Base-by-base conservation (phyloP, 2,797 vertebrate genomes). In the Lepus townsendii region DNA sequence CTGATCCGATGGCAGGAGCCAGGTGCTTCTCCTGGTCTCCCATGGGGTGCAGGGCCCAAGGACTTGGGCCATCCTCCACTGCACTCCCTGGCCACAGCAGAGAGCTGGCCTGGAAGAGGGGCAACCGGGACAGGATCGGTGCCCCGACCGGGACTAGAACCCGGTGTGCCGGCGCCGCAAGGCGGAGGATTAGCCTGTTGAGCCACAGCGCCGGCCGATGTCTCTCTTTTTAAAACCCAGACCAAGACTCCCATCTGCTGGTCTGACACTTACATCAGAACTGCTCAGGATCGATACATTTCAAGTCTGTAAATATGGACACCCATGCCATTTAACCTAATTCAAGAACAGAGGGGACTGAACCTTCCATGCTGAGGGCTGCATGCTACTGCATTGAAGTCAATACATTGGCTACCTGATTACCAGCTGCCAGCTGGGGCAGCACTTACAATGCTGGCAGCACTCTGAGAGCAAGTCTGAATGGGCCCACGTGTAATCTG, bases 371-470 rank as follows among this genome's bases (percentile, higher is more conserved):
- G 97, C 96, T 96, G 98, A 99, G 98, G 99, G 99, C 99, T 99
- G 99, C 99, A 99, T 99, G 99, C 99, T 99, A 98, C 99, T 98
- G 98, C 99, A 98, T 98, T 98, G 98, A 98, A 98, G 98, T 98
- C 98, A 97, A 97, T 97, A 97, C 98, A 94, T 97, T 97, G 98
- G 98, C 97, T 97, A 96, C 95, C 97, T 84, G 97, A 84, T 95
- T 94, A 96, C 86, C 96, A 82, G 98, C 98, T 98, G 98, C 96
- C 93, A 0, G 50, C 93, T 7, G 52, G n/a, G 97, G 98, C 98
- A 97, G 98, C 97, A 54, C 97, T 97, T 98, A 57, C 87, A 96
- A 96, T 96, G 97, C 98, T 97, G 98, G 98, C 98, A 98, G 98
- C 98, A 98, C 98, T 97, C 98, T 95, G 98, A 98, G 96, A 98